A percentile compares a stretch with the other conserved stretches of the same genome.
Evolutionary conservation across 2,113 vertebrate species (phyloP).

Genomic region (Pristiophorus japonicus): DNA sequence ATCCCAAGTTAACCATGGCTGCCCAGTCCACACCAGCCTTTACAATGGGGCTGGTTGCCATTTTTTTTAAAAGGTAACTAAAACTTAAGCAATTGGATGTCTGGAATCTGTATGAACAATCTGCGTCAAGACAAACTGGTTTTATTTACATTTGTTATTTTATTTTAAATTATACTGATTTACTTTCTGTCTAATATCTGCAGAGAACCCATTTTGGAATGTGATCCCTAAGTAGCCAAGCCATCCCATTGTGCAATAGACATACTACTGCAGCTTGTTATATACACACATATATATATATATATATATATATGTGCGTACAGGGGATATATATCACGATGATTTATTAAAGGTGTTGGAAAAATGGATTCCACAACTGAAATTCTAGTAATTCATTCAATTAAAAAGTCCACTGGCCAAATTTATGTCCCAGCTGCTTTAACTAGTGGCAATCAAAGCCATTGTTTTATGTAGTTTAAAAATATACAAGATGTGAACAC

Average conservation of each 20-base stretch:
- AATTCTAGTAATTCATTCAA: slow-evolving; percentile 26
- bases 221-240: not conserved
- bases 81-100: not conserved
- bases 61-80: not conserved
- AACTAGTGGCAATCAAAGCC: not conserved
- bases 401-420: not conserved
- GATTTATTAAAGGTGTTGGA: slow-evolving; percentile 18
- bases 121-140: not conserved
- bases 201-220: not conserved
- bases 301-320: not conserved
- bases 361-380: slow-evolving; percentile 15
- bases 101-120: not conserved
- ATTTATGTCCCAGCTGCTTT: not conserved
- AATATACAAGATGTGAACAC: not conserved
- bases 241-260: not conserved
- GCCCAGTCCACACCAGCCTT: not conserved
- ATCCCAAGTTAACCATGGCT: not conserved
- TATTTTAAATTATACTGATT: not conserved
- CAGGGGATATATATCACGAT: not conserved
- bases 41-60: not conserved
- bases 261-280: not conserved
- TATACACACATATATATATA: not conserved
- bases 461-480: not conserved
- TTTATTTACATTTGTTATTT: not conserved
- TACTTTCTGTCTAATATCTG: not conserved